Conservation (phyloP, 37 sponge, comb jelly and placozoan genomes). For the Spongilla lacustris region DNA sequence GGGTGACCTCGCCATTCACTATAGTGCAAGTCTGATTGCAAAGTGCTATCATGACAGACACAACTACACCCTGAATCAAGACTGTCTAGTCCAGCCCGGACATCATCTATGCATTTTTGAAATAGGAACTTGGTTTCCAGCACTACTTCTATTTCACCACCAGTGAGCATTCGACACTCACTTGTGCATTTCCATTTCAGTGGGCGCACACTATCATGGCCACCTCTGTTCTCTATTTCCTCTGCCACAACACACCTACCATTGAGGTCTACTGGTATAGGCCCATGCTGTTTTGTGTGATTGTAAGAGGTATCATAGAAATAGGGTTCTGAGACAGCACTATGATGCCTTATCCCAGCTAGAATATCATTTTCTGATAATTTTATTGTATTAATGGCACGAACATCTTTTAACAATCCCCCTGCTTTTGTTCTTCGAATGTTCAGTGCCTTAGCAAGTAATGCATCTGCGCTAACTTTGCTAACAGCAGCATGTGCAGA, state of each 20-base stretch:
- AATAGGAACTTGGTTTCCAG: slow-evolving; percentile 29
- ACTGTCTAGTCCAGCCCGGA: background rate
- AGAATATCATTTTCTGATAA: too few species aligned
- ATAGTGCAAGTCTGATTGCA: too few species aligned
- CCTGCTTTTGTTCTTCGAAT: too few species aligned
- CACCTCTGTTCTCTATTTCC: slow-evolving; percentile 7
- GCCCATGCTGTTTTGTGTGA: background rate
- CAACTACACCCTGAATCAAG: too few species aligned
- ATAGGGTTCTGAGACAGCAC: slow-evolving; percentile 2
- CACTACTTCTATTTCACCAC: slow-evolving; percentile 36
- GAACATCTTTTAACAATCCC: too few species aligned
- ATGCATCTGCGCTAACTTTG: too few species aligned
- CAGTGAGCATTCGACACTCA: too few species aligned
- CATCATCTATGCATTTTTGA: slow-evolving; percentile 4
- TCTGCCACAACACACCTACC: slow-evolving; percentile 9
- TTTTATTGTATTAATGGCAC: too few species aligned
- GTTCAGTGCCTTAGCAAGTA: too few species aligned
- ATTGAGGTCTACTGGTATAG: slow-evolving; percentile 14
- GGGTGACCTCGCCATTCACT: too few species aligned
- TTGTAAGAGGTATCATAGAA: slow-evolving; percentile 14
- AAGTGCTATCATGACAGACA: too few species aligned
- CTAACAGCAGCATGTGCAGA: too few species aligned
- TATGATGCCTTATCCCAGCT: background rate
- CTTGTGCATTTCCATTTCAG: slow-evolving; percentile 19
- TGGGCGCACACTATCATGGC: background rate